These are phyloP conservation scores for Fistularia commersonii DNA, from an alignment of 2,797 vertebrate genomes.

Conservation along the genomic window DNA sequence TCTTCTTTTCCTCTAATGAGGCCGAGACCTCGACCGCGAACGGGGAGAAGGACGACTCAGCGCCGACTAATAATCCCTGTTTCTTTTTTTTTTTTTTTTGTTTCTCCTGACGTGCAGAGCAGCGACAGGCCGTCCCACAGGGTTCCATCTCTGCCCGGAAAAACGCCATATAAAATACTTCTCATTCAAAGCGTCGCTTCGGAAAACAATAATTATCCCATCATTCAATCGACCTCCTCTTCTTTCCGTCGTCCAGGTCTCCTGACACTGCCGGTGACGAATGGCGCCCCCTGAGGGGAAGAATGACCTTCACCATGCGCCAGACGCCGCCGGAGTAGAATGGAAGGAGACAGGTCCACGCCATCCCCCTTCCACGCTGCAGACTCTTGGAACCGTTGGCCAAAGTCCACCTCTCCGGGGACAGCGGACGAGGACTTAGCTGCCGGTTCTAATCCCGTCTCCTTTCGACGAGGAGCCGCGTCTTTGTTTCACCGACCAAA, in stretches of 20 bases:
- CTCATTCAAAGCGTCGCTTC: too few species aligned
- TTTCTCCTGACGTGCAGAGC: not conserved
- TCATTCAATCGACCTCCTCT: not conserved
- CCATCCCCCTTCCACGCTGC: conserved; percentile 24
- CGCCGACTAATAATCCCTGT: too few species aligned
- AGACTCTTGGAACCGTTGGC: conserved; percentile 18
- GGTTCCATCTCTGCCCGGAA: not conserved
- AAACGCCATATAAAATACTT: too few species aligned
- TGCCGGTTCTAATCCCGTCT: conserved; percentile 57
- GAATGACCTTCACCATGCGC: conserved; percentile 65
- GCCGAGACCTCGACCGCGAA: too few species aligned
- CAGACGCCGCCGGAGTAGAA: conserved; percentile 42
- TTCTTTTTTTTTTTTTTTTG: not conserved
- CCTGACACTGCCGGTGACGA: conserved; percentile 83
- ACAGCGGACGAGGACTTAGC: too few species aligned
- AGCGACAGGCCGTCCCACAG: not conserved
- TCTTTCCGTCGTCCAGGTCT: conserved; percentile 77
- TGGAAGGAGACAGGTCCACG: not conserved
- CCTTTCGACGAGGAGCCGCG: conserved; percentile 79
- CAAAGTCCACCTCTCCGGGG: not conserved
- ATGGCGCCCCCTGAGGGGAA: conserved; percentile 69
- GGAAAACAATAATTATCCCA: too few species aligned
- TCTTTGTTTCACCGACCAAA: conserved; percentile 90
- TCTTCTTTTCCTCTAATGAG: too few species aligned
- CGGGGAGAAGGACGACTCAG: too few species aligned